phyloP scores from a whole-genome alignment of 2,888 invertebrate species.

The Furcula furcula region DNA sequence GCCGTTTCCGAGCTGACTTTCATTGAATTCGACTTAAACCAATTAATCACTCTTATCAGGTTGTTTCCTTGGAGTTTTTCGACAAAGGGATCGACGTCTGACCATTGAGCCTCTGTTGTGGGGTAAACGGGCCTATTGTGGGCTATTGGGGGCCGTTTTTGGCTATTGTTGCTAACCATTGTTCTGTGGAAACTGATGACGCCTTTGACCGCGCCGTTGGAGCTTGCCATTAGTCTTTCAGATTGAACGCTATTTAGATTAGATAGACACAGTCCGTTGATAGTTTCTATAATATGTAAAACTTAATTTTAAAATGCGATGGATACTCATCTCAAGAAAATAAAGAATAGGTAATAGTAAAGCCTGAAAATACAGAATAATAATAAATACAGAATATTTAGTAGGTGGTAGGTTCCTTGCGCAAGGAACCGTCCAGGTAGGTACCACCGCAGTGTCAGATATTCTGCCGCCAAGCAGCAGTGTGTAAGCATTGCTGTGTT shows the following conservation, averaged over 20 bases:
- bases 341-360: too few species aligned
- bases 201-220: conserved; percentile 49
- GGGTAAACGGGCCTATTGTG: conserved; percentile 60
- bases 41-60: conserved; percentile 80
- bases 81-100: conserved; percentile 56
- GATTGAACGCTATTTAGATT: conserved; percentile 9
- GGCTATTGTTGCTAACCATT: conserved; percentile 60
- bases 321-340: too few species aligned
- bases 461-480: too few species aligned
- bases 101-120: conserved; percentile 60
- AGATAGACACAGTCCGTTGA: too few species aligned
- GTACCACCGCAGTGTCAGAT: too few species aligned
- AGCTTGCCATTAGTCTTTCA: conserved; percentile 70
- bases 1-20: conserved; percentile 52
- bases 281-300: too few species aligned
- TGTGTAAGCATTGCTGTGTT: too few species aligned
- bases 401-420: too few species aligned
- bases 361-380: too few species aligned
- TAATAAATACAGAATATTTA: too few species aligned
- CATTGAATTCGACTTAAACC: conserved; percentile 77
- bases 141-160: conserved; percentile 51
- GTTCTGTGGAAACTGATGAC: conserved; percentile 66
- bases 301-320: too few species aligned
- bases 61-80: conserved; percentile 68
- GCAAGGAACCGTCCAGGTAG: too few species aligned